Base-by-base conservation (phyloP, 1,140 invertebrate species). In the Leucophenga varia region DNA sequence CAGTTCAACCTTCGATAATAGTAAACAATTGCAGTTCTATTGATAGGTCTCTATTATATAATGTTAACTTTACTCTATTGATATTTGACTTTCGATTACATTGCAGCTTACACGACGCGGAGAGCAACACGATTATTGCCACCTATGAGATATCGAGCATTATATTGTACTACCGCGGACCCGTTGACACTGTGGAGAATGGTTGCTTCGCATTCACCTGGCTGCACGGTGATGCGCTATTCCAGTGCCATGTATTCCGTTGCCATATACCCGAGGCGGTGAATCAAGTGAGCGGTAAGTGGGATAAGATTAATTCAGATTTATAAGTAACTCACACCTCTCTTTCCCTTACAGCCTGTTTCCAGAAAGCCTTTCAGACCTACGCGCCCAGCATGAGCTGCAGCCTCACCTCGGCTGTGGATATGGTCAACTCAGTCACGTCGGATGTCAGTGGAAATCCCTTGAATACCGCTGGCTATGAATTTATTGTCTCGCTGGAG, bases 211-310 rank as follows among this genome's bases (percentile, higher is more conserved):
- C 95, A 25, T 97, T 98, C 76, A 98, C 95, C 0, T 97, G 92
- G 84, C 91, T 92, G 21, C 94, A 97, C 69, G 88, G 88, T 4
- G 89, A 95, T 61, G 90, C 87, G 13, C 88, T 97, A 37, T 96
- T 96, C 78, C 91, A 97, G 76, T 98, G 95, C 78, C 93, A 97
- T 79, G 91, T 97, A 19, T 99, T 98, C 78, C 83, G 93, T 50
- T 98, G 95, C 79, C 90, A 95, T 73, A 90, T 95, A 69, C 86
- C 90, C n/a, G 95, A 98, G 79, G 93, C 93, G n/a, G 95, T 98
- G 22, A 79, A 79, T 35, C 80, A 85, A 82, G 90, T 88, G 52
- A 82, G 80, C 46, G 79, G 81, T 84, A 70, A 80, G 79, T 60
- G 8, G 3, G n/a, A n/a, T n/a, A n/a, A n/a, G n/a, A n/a, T n/a